A percentile compares a stretch with the other conserved stretches of the same genome.
Conservation (phyloP, 2,113 vertebrate genomes). For the Arothron firmamentum region DNA sequence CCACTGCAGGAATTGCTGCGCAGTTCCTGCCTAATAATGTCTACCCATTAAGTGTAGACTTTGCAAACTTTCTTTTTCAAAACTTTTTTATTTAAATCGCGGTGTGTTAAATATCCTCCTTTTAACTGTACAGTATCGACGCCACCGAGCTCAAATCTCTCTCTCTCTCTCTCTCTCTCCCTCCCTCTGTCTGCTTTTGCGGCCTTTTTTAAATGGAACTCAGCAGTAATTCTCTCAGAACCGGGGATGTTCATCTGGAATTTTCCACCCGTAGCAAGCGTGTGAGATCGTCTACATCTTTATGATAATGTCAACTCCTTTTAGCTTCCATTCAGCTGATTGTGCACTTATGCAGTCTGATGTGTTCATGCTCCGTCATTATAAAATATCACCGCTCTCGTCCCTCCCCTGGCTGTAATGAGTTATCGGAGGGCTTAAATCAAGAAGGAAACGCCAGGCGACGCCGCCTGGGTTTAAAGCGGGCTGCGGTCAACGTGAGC, state of each 20-base stretch:
- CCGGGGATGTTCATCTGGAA: constrained; percentile 65
- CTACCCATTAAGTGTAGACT: constrained; percentile 38
- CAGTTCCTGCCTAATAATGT: constrained; percentile 40
- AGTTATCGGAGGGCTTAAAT: constrained; percentile 38
- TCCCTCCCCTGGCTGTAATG: constrained; percentile 28
- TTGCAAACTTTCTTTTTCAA: constrained; percentile 42
- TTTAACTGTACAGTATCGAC: constrained; percentile 18
- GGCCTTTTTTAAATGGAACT: constrained; percentile 39
- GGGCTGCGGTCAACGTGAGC: too few relatives aligned
- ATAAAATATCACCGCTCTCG: constrained; percentile 16
- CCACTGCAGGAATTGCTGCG: constrained; percentile 45
- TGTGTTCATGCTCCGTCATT: constrained; percentile 69
- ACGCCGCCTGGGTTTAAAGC: background rate
- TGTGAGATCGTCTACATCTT: constrained; percentile 69
- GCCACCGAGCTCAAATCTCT: constrained; percentile 45
- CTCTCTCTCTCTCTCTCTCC: background rate
- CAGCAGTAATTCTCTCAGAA: constrained; percentile 53
- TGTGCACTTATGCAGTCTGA: constrained; percentile 62
- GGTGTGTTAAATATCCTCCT: constrained; percentile 34
- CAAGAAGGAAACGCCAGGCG: constrained; percentile 9
- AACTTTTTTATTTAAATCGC: constrained; percentile 1
- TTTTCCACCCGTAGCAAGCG: constrained; percentile 63
- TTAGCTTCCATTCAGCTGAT: constrained; percentile 69
- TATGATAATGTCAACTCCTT: constrained; percentile 67
- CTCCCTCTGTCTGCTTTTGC: too few relatives aligned